These are phyloP conservation scores for Melanotaenia trifasciata DNA, from an alignment of 2,797 vertebrate genomes.

Conservation along the genomic window DNA sequence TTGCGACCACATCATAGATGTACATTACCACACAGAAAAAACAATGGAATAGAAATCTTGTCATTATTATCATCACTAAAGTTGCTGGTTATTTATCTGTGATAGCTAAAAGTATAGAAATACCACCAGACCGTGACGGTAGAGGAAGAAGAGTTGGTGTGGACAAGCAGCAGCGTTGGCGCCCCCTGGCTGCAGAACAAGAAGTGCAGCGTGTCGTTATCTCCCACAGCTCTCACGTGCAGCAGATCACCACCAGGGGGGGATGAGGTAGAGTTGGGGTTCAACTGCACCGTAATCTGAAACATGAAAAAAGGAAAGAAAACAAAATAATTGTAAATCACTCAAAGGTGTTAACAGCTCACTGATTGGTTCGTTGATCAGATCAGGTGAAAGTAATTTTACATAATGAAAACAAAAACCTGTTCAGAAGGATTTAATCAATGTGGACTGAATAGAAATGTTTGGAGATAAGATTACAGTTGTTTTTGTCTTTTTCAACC, in stretches of 20 bases:
- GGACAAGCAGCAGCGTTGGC: conserved; percentile 86
- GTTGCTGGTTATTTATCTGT: background rate
- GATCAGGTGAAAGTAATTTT: background rate
- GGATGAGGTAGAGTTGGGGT: conserved; percentile 58
- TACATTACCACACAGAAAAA: no score
- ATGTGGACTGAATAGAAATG: background rate
- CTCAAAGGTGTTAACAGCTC: background rate
- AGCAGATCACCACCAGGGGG: conserved; percentile 80
- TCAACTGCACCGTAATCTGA: conserved; percentile 85
- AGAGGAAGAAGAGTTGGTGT: conserved; percentile 80
- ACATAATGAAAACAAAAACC: background rate
- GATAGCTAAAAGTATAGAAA: background rate
- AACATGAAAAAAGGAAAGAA: background rate
- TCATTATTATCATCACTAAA: background rate
- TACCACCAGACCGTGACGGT: conserved; percentile 61
- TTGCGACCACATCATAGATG: background rate
- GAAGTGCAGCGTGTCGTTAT: conserved; percentile 88
- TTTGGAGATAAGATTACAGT: background rate
- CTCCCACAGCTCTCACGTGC: conserved; percentile 84
- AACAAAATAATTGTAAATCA: background rate
- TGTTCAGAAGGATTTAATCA: background rate
- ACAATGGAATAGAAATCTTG: no score
- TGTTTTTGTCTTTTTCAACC: background rate
- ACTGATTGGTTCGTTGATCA: background rate
- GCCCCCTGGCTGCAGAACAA: conserved; percentile 88